Evolutionary conservation across 2,888 invertebrate genomes (phyloP), one percentile per base, ranked within the genome.

Genomic region (Quadroppia sp.): DNA sequence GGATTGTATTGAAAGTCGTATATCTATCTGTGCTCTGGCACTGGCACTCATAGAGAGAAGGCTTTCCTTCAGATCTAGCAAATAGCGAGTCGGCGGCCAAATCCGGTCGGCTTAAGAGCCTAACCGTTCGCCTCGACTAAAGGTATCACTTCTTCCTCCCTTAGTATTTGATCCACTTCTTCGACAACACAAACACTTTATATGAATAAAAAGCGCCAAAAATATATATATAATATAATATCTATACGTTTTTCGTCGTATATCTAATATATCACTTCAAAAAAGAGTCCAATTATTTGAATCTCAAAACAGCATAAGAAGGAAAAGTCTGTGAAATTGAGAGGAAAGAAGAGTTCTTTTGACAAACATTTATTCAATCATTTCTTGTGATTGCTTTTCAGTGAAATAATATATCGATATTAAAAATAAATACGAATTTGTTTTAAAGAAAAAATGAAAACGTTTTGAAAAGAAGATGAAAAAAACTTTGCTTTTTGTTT

Each of bases 71-170:
- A 42, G 36, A 59, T 74, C 75, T 75, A 75, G 76, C 76, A 75
- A 76, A 76, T 76, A 74, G 75, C 75, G 75, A 72, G 72, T 72
- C 74, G 74, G 75, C 74, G 61, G 74, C 75, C 76, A 76, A 76
- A 76, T 76, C 76, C 76, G 75, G 75, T 74, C 71, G 75, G 76
- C 76, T 76, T 76, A 76, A 75, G 76, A 72, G 73, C 67, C 67
- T 67, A 32, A 67, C 32, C 67, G 17, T 11, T 67, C 40, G n/a
- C 40, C 15, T 67, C 67, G 40, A 67, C 67, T 67, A 67, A 61
- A 61, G 67, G 67, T 67, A 67, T 67, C 67, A 67, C 42, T 67
- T 67, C 67, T 67, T 67, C 23, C 67, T 67, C 67, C 42, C 40
- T 15, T 67, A 40, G 67, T 42, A 67, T 67, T 67, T 67, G 67